These are phyloP conservation scores for Nineta flava DNA, from an alignment of 2,888 invertebrate genomes.

Conservation along the genomic window DNA sequence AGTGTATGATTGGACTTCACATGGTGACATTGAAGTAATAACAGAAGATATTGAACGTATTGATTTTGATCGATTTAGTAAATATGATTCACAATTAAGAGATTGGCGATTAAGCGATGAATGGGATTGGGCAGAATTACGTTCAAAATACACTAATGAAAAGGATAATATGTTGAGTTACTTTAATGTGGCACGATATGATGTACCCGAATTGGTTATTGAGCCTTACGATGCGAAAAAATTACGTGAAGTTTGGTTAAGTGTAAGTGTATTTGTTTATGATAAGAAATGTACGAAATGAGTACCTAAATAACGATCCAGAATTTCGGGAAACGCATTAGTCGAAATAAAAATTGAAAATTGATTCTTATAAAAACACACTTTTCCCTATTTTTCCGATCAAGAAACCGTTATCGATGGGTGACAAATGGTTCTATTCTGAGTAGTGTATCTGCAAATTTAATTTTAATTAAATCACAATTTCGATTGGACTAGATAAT, in stretches of 20 bases:
- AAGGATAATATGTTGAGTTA: constrained; percentile 41
- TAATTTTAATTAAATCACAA: no score
- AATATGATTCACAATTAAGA: constrained; percentile 48
- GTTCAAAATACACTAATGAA: constrained; percentile 38
- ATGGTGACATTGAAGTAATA: constrained; percentile 66
- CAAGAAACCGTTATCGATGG: no score
- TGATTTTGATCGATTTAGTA: constrained; percentile 43
- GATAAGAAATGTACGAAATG: no score
- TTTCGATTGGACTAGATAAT: no score
- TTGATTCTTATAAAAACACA: no score
- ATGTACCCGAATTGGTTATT: constrained; percentile 54
- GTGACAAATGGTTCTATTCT: no score
- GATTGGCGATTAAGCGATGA: constrained; percentile 59
- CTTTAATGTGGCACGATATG: constrained; percentile 42
- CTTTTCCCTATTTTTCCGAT: no score
- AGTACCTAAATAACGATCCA: no score
- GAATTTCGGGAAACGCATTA: no score
- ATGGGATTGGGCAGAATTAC: constrained; percentile 41
- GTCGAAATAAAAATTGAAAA: no score
- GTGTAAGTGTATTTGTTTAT: constrained; percentile 24
- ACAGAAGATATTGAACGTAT: constrained; percentile 80
- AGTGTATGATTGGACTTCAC: constrained; percentile 78
- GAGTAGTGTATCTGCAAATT: no score
- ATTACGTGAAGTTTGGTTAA: constrained; percentile 24
- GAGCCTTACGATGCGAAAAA: constrained; percentile 37